Base-by-base conservation (phyloP, 2,888 invertebrate species). In the Lasioglossum morio region DNA sequence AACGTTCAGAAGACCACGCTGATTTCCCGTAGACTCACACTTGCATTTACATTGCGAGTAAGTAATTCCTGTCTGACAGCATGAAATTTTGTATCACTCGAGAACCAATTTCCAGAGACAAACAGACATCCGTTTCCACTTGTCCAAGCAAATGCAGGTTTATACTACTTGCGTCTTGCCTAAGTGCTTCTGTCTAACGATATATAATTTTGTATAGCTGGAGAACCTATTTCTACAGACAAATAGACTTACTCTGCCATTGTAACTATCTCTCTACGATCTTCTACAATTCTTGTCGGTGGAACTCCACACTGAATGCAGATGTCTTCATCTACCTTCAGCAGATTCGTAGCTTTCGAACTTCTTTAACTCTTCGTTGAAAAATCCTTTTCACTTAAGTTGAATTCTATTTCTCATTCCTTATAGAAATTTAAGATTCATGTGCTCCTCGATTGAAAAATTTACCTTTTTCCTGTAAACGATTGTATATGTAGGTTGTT, bases 61-160 rank as follows among this genome's bases (percentile, higher is more conserved):
- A 69, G 40, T 69, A 37, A 69, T 69, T 40, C 66, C 69, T 37
- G 23, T 69, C 69, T 69, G 69, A 69, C 69, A 40, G 12, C 69
- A n/a, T 37, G 37, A n/a, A 69, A 69, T 69, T 69, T 69, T 69
- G 69, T 34, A 37, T 37, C 23, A 69, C n/a, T 69, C 37, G 37
- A 19, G 69, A 69, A 69, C 69, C 69, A 37, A 69, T 69, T 69
- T 40, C 69, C 10, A 37, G 69, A 69, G 69, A 40, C 37, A 69
- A 37, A 69, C 34, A 69, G 23, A 69, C 69, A 37, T 37, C 37
- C 69, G 37, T 37, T 37, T 69, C 69, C 37, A 69, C 37, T 12
- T 37, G 37, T 69, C 37, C 37, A 37, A 69, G 37, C 37, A 10
- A 34, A 34, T 37, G 12, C 37, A 40, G 23, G 69, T 37, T 69